These are phyloP conservation scores for Limnodromus scolopaceus DNA, from an alignment of 2,797 vertebrate genomes.

Conservation along the genomic window DNA sequence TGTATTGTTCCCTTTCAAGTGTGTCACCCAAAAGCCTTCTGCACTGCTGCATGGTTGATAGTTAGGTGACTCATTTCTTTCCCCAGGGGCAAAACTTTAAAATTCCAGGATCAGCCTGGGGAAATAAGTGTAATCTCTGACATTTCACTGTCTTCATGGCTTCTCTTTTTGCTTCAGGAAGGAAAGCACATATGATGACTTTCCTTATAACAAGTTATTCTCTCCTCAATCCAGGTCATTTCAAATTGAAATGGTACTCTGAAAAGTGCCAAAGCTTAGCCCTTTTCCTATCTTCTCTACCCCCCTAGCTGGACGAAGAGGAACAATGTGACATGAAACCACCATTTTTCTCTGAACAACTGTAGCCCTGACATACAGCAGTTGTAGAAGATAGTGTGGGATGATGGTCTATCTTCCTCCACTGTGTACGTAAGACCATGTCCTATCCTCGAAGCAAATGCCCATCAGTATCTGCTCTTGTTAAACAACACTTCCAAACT, in stretches of 20 bases:
- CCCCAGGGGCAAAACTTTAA: background rate
- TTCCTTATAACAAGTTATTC: background rate
- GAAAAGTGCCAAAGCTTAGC: background rate
- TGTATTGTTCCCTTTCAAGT: background rate
- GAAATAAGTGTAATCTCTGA: background rate
- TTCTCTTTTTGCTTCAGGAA: background rate
- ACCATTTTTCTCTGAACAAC: background rate
- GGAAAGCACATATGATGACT: background rate
- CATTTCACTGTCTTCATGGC: background rate
- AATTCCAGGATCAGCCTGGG: background rate
- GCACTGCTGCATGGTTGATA: background rate
- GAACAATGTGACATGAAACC: background rate
- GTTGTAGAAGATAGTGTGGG: background rate
- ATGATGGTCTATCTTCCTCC: background rate
- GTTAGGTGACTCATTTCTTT: background rate
- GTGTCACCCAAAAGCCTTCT: background rate
- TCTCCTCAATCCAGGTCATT: background rate
- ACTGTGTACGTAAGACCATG: background rate
- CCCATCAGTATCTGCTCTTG: background rate
- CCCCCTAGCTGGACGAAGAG: background rate
- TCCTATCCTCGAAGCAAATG: background rate
- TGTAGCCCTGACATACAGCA: background rate
- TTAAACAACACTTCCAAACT: background rate
- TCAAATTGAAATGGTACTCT: background rate
- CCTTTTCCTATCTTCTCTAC: background rate